These are phyloP conservation scores for Spialia ferax DNA, from an alignment of 2,888 invertebrate species.

Conservation along the genomic window DNA sequence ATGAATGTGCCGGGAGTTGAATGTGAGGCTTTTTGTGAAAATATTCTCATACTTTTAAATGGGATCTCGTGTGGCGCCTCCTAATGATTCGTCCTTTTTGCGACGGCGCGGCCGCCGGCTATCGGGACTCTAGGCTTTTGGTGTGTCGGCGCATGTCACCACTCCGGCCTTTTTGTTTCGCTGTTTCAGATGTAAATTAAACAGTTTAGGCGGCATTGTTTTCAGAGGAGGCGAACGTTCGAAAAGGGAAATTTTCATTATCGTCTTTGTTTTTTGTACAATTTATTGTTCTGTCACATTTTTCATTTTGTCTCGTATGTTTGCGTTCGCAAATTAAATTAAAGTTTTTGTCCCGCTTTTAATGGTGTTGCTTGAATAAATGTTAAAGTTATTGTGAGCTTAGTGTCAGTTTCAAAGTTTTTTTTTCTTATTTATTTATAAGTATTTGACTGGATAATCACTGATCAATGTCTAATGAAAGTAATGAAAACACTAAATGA, in stretches of 20 bases:
- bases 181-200: conserved; percentile 81
- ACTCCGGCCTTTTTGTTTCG: conserved; percentile 73
- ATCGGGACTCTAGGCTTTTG: conserved; percentile 76
- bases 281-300: conserved; percentile 49
- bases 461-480: neutral
- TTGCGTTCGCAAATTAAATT: conserved; percentile 36
- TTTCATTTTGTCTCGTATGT: conserved; percentile 39
- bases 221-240: conserved; percentile 56
- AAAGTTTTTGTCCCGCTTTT: conserved; percentile 22
- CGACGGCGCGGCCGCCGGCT: conserved; percentile 69
- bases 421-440: neutral
- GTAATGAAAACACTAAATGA: too few relatives aligned
- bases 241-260: conserved; percentile 59
- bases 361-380: conserved; percentile 8
- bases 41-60: conserved; percentile 87
- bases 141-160: conserved; percentile 82
- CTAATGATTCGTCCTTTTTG: conserved; percentile 86
- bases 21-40: conserved; percentile 86
- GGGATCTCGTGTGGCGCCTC: conserved; percentile 85
- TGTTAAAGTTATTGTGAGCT: neutral
- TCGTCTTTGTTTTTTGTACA: conserved; percentile 50
- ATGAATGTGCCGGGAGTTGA: conserved; percentile 86
- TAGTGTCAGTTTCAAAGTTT: neutral
- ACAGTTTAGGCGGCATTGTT: conserved; percentile 82
- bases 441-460: neutral